Evolutionary conservation across 2,888 invertebrate species (phyloP).

Genomic region (Caenorhabditis auriculariae): DNA sequence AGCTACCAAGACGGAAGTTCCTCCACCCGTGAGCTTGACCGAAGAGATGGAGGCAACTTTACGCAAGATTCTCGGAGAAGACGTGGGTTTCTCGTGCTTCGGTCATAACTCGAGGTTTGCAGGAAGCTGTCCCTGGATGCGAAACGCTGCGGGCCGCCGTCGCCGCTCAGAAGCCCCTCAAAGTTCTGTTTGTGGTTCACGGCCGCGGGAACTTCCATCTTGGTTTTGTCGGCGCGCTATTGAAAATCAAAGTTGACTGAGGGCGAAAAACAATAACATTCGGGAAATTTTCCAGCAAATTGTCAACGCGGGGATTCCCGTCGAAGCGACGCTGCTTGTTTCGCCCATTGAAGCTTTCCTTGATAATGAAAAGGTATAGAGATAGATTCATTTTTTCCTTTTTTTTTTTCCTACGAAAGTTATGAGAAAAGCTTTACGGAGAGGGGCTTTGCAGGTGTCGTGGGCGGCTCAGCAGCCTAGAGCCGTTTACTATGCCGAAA

Average conservation of each 20-base stretch:
- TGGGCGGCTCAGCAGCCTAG: conserved; percentile 35
- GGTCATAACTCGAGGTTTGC: neutral
- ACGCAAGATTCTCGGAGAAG: neutral
- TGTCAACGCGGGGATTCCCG: conserved; percentile 17
- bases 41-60: neutral
- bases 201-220: conserved; percentile 48
- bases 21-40: neutral
- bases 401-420: neutral
- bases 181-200: conserved; percentile 32
- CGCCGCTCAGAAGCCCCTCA: conserved; percentile 17
- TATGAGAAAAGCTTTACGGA: neutral
- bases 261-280: neutral
- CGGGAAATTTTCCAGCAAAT: conserved; percentile 13
- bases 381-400: neutral
- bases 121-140: neutral
- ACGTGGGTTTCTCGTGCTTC: conserved; percentile 2
- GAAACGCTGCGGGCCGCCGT: no score
- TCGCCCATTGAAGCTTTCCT: conserved; percentile 59
- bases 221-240: conserved; percentile 34
- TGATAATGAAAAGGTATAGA: conserved; percentile 50
- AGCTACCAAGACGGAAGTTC: neutral
- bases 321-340: conserved; percentile 40
- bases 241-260: conserved; percentile 30
- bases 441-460: conserved; percentile 7
- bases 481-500: conserved; percentile 22